Evolutionary conservation across 2,888 invertebrate species (phyloP), one percentile per base, ranked within the genome.

Genomic region (Parnassius mnemosyne): DNA sequence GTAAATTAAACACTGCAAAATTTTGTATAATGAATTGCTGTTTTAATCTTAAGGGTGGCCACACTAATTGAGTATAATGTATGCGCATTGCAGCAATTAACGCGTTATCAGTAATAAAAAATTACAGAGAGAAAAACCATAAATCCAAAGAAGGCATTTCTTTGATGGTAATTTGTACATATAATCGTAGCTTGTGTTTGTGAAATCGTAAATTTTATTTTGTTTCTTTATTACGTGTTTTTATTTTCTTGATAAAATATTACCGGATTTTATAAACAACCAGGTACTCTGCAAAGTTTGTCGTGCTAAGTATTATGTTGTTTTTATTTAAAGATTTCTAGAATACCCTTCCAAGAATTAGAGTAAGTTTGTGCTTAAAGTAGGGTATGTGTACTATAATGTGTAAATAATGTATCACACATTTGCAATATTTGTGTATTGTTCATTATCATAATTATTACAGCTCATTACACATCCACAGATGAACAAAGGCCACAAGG

Each of bases 11-110:
- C 46, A 41, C 25, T 46, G 10, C 50, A 11, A 49, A 59, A 58
- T 63, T 63, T 63, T 57, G 56, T 60, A 59, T 57, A 63, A 62
- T 60, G 42, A 61, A 64, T 63, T 64, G 58, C 44, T 44, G 44
- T 20, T 53, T 41, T 51, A 62, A 58, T 57, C 65, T 69, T 66
- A 64, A 66, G 72, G 72, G 71, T 70, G 71, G 72, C 66, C 71
- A 68, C 65, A 66, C 70, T 75, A 76, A 76, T 74, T 73, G 71
- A 67, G 68, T 69, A 67, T 69, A 72, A 67, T 67, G 67, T 63
- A 63, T 66, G 64, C 61, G 69, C 71, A 68, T 68, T 68, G 69
- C 68, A 63, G 69, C 71, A 71, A 71, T 73, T 71, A 71, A 71
- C 66, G 53, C 52, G 56, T 64, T 70, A 71, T 71, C 71, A 60